Base-by-base conservation (phyloP, 2,113 vertebrate species). In the Apaloderma vittatum region DNA sequence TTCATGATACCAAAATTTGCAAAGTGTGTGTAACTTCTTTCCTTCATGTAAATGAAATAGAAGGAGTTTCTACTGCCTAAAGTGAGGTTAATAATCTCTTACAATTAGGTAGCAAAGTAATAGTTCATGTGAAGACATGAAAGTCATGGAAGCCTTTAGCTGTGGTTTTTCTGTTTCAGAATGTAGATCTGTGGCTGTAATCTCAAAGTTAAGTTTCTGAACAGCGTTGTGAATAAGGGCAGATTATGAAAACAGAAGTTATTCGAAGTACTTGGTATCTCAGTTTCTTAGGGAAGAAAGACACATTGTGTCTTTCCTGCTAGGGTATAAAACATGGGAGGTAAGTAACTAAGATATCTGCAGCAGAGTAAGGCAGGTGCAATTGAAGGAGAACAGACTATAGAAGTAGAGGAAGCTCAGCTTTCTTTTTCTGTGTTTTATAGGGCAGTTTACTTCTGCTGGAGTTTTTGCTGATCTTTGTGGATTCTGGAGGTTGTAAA, bases 171-270 rank as follows among this genome's bases (percentile, higher is more conserved):
- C 0, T 48, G n/a, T 81, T 81, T 71, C 18, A n/a, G 10, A 43
- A 12, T 43, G 14, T 61, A 55, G 48, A 36, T 6, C 12, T 0
- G 0, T 52, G 37, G 9, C 26, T 6, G 1, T 74, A 49, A 78
- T 51, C 58, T 81, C 9, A 27, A 45, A 54, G 11, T 52, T 32
- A 27, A 30, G 3, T 71, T 88, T 55, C 34, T 59, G 40, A 72
- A 55, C 34, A 62, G 46, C 59, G 57, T 55, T 23, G 7, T 37
- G 32, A 62, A 32, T 52, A 46, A 51, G 12, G 9, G 9, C 30
- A 67, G 22, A 37, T 74, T 67, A 22, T 74, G 29, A 36, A 76
- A 59, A 62, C 18, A 43, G 15, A 61, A 40, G 12, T 22, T 58
- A n/a, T 49, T 82, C 61, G 30, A 37, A 43, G n/a, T 61, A 29